Evolutionary conservation across 2,797 vertebrate genomes (phyloP).

Genomic region (Rhinichthys osculus): DNA sequence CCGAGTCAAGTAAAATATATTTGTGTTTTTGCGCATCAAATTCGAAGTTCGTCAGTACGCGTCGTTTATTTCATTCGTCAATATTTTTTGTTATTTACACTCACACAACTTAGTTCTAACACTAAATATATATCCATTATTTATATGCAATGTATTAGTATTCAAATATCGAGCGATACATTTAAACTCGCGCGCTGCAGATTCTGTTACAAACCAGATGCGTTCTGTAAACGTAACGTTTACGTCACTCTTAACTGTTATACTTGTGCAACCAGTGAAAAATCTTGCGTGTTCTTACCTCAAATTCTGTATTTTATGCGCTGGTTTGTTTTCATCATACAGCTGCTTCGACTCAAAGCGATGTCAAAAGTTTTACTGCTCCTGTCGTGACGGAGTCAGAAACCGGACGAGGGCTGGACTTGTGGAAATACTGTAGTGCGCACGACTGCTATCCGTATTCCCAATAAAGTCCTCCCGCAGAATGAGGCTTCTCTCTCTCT

Average conservation of each 20-base stretch:
- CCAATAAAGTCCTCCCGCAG: neutral
- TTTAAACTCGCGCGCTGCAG: neutral
- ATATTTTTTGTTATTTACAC: neutral
- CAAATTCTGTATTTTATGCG: neutral
- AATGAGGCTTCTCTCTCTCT: neutral
- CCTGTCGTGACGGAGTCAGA: slow-evolving; percentile 14
- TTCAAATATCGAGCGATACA: neutral
- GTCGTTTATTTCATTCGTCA: neutral
- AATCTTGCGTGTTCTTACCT: slow-evolving; percentile 3
- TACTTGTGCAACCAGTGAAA: neutral
- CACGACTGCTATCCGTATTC: neutral
- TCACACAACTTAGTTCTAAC: neutral
- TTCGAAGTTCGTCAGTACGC: neutral
- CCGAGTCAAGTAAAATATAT: neutral
- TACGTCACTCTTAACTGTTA: neutral
- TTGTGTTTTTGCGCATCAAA: neutral
- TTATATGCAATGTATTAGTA: neutral
- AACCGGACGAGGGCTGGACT: slow-evolving; percentile 30
- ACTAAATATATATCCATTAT: neutral
- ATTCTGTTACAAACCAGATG: neutral
- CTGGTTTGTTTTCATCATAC: slow-evolving; percentile 21
- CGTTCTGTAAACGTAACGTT: neutral
- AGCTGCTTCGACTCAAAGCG: neutral
- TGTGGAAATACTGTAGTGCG: slow-evolving; percentile 23
- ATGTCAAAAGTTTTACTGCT: slow-evolving; percentile 33